Percentiles rank a stretch among this genome's conserved stretches.
phyloP scores from a whole-genome alignment of 2,888 invertebrate genomes.

The Dynastes grantii region DNA sequence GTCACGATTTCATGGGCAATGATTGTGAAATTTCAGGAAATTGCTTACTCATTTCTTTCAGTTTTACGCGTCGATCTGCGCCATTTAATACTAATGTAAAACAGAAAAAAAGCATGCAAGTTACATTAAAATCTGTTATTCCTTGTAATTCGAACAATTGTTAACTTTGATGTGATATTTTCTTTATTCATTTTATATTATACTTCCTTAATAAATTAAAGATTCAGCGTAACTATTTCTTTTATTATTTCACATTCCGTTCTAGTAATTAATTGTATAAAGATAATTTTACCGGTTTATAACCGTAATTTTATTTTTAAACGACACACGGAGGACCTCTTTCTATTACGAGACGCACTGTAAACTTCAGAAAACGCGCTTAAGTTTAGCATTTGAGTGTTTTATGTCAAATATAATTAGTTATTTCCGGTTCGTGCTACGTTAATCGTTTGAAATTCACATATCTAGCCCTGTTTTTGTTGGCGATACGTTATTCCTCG shows the following conservation, averaged over 20 bases:
- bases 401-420: conserved; percentile 70
- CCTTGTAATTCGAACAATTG: too few species aligned
- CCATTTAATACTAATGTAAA: too few species aligned
- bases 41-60: too few species aligned
- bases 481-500: conserved; percentile 64
- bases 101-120: too few species aligned
- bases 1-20: too few species aligned
- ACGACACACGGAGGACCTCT: conserved; percentile 6
- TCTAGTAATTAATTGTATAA: conserved; percentile 5
- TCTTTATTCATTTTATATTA: neutral
- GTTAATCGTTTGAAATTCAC: conserved; percentile 70
- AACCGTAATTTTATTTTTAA: conserved; percentile 24
- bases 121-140: too few species aligned
- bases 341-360: conserved; percentile 29
- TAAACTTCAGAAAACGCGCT: conserved; percentile 30
- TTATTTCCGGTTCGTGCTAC: conserved; percentile 68
- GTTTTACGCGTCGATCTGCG: too few species aligned
- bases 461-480: conserved; percentile 69
- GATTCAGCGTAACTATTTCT: neutral
- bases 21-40: too few species aligned
- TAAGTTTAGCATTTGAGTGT: conserved; percentile 66
- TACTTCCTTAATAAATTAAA: neutral
- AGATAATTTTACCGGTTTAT: conserved; percentile 18
- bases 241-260: neutral
- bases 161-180: neutral